Base-by-base conservation (phyloP, 2,888 invertebrate species). In the Drosophila kambysellisi region DNA sequence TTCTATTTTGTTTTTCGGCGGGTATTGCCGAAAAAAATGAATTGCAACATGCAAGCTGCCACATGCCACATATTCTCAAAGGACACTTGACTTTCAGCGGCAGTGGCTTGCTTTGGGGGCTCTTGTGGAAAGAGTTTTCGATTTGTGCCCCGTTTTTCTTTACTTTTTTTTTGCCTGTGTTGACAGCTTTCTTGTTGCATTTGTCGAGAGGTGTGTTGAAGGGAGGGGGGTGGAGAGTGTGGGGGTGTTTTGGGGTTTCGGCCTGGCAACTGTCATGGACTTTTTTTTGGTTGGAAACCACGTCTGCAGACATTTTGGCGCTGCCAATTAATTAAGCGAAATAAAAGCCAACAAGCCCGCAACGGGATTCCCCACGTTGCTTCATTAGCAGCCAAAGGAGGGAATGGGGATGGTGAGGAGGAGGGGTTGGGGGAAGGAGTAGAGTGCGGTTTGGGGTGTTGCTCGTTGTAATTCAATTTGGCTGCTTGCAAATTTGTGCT, bases 301-400 rank as follows among this genome's bases (percentile, higher is more conserved):
- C 41, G 59, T 58, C 69, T 61, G 51, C 74, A 74, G 83, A 83
- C 79, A 70, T 82, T 82, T 87, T 72, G 84, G 76, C 84, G 70
- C 83, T 84, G 88, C 85, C 91, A 91, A 90, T 91, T 91, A 91
- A 91, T 91, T 91, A 91, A 91, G 88, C 91, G 82, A 88, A 90
- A 91, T 88, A 89, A 91, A 88, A 79, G 84, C 83, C 80, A 84
- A 80, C 84, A 88, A 79, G 66, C 61, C 71, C 70, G 70, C 74
- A 67, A 59, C 64, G 67, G 79, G 85, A 73, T 52, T 50, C 76
- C 25, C 7, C 37, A 66, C 66, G 62, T 74, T 62, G 61, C 67
- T 72, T 89, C 85, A 79, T 82, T 74, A 81, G 87, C 82, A 77
- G 68, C 54, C 15, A 29, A 30, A 9, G 35, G 9, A 9, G 9